phyloP scores from a whole-genome alignment of 1,140 invertebrate genomes.

The Chlorops oryzae region DNA sequence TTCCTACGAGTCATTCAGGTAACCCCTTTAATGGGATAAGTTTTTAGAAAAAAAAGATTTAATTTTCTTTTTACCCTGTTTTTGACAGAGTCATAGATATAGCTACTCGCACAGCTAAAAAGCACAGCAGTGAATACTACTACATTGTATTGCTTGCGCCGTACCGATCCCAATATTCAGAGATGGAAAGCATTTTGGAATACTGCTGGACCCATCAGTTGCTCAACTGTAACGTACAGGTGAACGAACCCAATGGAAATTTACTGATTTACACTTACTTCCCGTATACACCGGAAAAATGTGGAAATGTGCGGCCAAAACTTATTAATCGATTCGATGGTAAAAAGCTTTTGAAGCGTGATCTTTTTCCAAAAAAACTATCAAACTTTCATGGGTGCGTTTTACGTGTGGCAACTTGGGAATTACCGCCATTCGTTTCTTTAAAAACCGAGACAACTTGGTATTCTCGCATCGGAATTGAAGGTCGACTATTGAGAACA shows the following conservation, averaged over 20 bases:
- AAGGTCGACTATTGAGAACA: constrained; percentile 27
- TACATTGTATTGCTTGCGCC: constrained; percentile 34
- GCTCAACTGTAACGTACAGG: constrained; percentile 34
- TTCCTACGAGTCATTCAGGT: constrained; percentile 33
- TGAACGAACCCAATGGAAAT: constrained; percentile 28
- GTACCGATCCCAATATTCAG: constrained; percentile 20
- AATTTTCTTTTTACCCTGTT: neutral
- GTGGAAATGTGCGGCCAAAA: constrained; percentile 18
- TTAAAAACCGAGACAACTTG: neutral
- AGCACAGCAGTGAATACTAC: constrained; percentile 34
- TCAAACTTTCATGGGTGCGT: constrained; percentile 29
- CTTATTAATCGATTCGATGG: constrained; percentile 36
- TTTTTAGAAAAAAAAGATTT: constrained; percentile 7
- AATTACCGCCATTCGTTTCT: constrained; percentile 27
- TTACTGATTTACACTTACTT: constrained; percentile 32
- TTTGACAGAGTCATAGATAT: constrained; percentile 28
- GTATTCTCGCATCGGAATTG: constrained; percentile 13
- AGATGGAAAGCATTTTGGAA: constrained; percentile 31
- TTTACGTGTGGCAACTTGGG: constrained; percentile 21
- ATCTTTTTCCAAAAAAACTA: constrained; percentile 31
- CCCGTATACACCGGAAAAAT: constrained; percentile 19
- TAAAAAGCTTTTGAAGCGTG: constrained; percentile 12
- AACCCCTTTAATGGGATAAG: neutral
- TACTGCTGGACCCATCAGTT: constrained; percentile 36
- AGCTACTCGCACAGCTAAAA: constrained; percentile 23